Evolutionary conservation across 2,113 vertebrate genomes (phyloP).

Genomic region (Copsychus sechellarum): DNA sequence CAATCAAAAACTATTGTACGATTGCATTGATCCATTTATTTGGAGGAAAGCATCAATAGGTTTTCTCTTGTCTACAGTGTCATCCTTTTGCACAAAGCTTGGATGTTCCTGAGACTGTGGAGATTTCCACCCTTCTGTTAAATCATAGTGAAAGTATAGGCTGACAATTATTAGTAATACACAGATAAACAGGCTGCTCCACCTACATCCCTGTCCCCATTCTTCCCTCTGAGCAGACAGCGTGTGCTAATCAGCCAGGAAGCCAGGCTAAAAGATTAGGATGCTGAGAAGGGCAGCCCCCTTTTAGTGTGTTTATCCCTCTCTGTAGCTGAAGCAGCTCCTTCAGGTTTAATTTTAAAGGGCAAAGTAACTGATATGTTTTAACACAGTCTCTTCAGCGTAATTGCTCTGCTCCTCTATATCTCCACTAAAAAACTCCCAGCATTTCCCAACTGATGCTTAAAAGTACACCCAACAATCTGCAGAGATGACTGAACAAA

Average conservation of each 20-base stretch:
- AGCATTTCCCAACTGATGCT: not conserved
- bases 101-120: not conserved
- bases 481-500: constrained; percentile 9
- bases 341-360: not conserved
- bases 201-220: not conserved
- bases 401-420: not conserved
- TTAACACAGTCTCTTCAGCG: not conserved
- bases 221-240: not conserved
- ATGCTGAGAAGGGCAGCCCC: not conserved
- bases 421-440: not conserved
- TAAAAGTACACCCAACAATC: not conserved
- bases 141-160: not conserved
- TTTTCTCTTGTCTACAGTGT: not conserved
- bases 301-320: not conserved
- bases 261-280: not conserved
- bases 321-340: not conserved
- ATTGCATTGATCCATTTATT: not conserved
- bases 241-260: not conserved
- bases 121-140: not conserved
- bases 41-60: not conserved
- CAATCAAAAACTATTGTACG: not conserved
- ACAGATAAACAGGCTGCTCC: not conserved
- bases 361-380: not conserved
- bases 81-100: not conserved
- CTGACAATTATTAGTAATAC: not conserved